A percentile compares a stretch with the other conserved stretches of the same genome.
These are phyloP conservation scores for Caiman crocodilus DNA, from an alignment of 2,797 vertebrate genomes.

Conservation along the genomic window DNA sequence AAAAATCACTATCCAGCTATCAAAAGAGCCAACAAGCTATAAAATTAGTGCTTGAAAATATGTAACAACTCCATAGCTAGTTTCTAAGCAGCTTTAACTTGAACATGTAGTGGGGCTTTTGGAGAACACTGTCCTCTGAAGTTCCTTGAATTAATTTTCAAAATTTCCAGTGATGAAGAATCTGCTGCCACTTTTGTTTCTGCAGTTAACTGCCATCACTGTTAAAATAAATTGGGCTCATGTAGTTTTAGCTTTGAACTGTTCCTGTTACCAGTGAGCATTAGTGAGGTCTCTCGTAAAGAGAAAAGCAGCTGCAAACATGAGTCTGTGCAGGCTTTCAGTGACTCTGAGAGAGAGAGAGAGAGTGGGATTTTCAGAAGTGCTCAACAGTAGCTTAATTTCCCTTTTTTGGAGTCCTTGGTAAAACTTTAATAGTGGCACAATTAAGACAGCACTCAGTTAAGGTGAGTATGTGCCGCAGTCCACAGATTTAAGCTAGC, in stretches of 20 bases:
- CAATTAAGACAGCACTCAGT: neutral
- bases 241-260: neutral
- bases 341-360: neutral
- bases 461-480: too few relatives aligned
- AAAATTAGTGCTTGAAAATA: too few relatives aligned
- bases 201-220: neutral
- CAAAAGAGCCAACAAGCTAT: too few relatives aligned
- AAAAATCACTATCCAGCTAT: too few relatives aligned
- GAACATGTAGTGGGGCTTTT: too few relatives aligned
- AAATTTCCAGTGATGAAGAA: neutral
- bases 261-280: neutral
- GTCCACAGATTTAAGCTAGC: too few relatives aligned
- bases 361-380: neutral
- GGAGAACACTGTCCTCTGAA: neutral
- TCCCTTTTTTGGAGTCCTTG: neutral
- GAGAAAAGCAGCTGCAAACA: neutral
- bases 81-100: too few relatives aligned
- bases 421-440: neutral
- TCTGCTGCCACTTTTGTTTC: neutral
- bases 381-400: neutral
- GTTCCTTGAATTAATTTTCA: neutral
- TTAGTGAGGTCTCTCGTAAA: too few relatives aligned
- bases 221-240: neutral
- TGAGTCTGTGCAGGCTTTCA: neutral
- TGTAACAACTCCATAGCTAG: too few relatives aligned